A percentile compares a stretch with the other conserved stretches of the same genome.
Evolutionary conservation across 2,797 vertebrate species (phyloP).

Genomic region (Fratercula arctica): DNA sequence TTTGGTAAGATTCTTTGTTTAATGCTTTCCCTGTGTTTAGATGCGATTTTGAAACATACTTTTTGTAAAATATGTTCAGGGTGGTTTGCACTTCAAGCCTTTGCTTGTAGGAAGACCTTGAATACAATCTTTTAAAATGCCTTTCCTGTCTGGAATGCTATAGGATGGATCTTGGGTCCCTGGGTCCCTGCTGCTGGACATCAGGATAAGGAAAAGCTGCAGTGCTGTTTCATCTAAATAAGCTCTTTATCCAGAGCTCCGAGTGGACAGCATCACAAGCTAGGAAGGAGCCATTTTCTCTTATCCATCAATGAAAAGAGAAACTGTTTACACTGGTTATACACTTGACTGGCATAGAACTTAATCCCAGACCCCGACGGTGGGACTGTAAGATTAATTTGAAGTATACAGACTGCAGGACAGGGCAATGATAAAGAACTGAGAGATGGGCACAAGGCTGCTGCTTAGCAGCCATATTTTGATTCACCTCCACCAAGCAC

Average conservation of each 20-base stretch:
- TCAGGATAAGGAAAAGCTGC: neutral
- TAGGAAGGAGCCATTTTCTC: neutral
- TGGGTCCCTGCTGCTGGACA: neutral
- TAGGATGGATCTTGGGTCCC: neutral
- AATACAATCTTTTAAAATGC: neutral
- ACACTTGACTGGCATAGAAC: neutral
- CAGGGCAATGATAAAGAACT: neutral
- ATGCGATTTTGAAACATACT: neutral
- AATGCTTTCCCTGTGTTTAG: neutral
- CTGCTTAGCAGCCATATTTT: neutral
- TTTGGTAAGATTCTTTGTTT: neutral
- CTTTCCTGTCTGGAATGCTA: neutral
- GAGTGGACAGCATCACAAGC: neutral
- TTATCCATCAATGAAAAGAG: neutral
- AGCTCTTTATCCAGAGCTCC: neutral
- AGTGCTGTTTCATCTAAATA: neutral
- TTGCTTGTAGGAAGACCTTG: neutral
- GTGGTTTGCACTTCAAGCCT: neutral
- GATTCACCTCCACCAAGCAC: neutral
- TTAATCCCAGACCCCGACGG: neutral
- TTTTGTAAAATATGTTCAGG: neutral
- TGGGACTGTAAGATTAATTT: neutral
- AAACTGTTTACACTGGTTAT: neutral
- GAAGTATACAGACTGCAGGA: neutral
- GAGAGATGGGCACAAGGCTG: neutral